Base-by-base conservation (phyloP, 2,888 invertebrate species). In the Ferdinandea cuprea region DNA sequence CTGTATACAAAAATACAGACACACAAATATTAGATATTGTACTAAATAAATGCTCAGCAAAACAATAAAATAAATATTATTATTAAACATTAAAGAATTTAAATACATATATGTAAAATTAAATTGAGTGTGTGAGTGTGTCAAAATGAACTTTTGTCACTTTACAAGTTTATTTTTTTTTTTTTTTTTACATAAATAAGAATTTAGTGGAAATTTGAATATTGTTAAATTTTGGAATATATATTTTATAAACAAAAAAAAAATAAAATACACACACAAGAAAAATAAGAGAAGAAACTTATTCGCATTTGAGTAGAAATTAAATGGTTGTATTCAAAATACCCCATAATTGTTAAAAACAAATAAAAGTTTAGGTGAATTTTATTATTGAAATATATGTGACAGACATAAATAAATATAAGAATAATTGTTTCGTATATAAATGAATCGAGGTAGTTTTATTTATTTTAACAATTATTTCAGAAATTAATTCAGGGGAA, bases 181-280 rank as follows among this genome's bases (percentile, higher is more conserved):
- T n/a, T 30, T 30, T n/a, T 37, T 13, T 40, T 13, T 19, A 21
- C 11, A 40, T 17, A 69, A 35, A 50, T 81, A 71, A 54, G 69
- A 50, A 52, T 52, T 19, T 69, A 77, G 65, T 42, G 17, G 66
- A 65, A 66, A 61, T 81, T 77, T 66, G 71, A 7, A 40, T 40
- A 76, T 77, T 81, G 81, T 76, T 77, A 77, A 77, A 66, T 77
- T 81, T 81, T 76, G 48, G 65, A 71, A 77, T 52, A 76, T 81
- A 71, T 76, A 65, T 81, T 81, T 81, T 77, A 77, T 77, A 71
- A 81, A 66, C 37, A 2, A 32, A 48, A 73, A 40, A 30, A 9
- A 9, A 6, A 6, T 15, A 13, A 37, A 8, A 17, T 25, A 25
- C 5, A 3, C 5, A 13, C 19, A 32, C 13, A 30, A 40, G 30